Evolutionary conservation across 2,888 invertebrate genomes (phyloP).

Genomic region (Scaeva pyrastri): DNA sequence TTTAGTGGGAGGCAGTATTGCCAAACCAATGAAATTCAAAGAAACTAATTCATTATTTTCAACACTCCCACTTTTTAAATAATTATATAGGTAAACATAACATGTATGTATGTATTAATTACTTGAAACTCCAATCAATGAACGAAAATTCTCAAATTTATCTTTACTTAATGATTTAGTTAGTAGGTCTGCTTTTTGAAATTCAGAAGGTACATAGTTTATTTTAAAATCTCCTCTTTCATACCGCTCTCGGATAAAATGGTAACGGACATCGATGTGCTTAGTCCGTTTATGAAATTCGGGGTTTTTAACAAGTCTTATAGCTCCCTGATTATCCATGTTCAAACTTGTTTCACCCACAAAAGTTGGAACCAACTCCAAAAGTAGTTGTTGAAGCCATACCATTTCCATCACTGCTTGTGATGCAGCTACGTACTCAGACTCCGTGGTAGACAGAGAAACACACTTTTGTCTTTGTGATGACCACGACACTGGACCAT

Average conservation of each 20-base stretch:
- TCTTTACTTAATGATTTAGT: neutral
- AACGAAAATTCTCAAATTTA: constrained; percentile 6
- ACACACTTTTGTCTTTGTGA: constrained; percentile 11
- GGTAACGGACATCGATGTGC: constrained; percentile 5
- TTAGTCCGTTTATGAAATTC: constrained; percentile 11
- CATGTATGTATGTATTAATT: neutral
- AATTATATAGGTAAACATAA: neutral
- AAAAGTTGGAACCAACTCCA: constrained; percentile 1
- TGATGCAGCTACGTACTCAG: constrained; percentile 3
- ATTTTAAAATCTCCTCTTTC: constrained; percentile 4
- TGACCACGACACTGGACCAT: constrained; percentile 11
- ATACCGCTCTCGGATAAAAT: constrained; percentile 10
- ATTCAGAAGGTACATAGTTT: neutral
- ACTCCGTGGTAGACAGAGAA: constrained; percentile 4
- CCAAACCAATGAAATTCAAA: neutral
- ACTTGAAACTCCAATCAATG: constrained; percentile 9
- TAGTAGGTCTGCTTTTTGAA: neutral
- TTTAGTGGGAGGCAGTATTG: neutral
- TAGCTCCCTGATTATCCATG: constrained; percentile 12
- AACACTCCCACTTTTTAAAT: constrained; percentile 8
- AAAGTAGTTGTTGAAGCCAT: constrained; percentile 10
- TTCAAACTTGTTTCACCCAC: constrained; percentile 14
- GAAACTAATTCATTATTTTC: neutral
- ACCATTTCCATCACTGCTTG: constrained; percentile 9
- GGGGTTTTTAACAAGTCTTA: neutral